Conservation (phyloP, 2,113 vertebrate genomes). For the Ursus arctos region DNA sequence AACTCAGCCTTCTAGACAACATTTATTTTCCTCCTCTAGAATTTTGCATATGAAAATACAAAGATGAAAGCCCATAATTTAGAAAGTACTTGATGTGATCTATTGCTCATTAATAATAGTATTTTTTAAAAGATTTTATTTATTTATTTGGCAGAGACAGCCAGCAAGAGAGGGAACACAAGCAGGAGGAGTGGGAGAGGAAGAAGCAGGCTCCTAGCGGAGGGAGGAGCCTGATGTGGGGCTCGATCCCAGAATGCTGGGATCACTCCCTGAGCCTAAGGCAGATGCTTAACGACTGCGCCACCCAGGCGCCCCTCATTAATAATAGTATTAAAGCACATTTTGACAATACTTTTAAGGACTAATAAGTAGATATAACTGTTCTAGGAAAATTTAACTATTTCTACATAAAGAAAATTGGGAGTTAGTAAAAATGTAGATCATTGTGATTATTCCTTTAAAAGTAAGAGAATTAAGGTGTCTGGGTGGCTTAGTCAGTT, state of each 20-base stretch:
- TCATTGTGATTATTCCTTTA: not conserved
- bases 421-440: not conserved
- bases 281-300: too few relatives aligned
- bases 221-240: too few relatives aligned
- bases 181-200: too few relatives aligned
- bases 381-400: not conserved
- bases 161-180: too few relatives aligned
- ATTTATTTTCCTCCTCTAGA: not conserved
- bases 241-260: too few relatives aligned
- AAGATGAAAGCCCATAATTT: not conserved
- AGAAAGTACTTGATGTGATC: not conserved
- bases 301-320: not conserved
- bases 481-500: too few relatives aligned
- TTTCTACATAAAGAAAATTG: not conserved
- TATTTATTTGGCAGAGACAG: too few relatives aligned
- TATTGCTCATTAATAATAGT: not conserved
- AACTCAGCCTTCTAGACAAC: not conserved
- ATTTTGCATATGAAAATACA: conserved; percentile 39
- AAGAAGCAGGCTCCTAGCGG: too few relatives aligned
- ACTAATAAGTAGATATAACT: not conserved
- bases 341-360: conserved; percentile 26
- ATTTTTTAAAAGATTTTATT: not conserved
- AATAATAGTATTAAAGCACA: not conserved
- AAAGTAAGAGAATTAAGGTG: not conserved
- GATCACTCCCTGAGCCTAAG: too few relatives aligned